These are phyloP conservation scores for Jaculus jaculus DNA, from an alignment of 2,113 vertebrate species.

Conservation along the genomic window DNA sequence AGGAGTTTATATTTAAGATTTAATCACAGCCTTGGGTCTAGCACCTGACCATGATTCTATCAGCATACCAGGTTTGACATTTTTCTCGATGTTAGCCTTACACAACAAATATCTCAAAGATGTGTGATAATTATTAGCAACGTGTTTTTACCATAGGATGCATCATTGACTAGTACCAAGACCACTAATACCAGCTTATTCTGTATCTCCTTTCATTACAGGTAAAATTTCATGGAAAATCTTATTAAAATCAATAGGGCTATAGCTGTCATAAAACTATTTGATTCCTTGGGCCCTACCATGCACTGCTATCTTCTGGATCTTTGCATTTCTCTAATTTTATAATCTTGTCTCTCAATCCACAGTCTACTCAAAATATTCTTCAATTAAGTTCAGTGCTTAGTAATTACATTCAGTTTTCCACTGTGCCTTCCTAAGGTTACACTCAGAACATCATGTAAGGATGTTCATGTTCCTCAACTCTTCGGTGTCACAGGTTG, in stretches of 20 bases:
- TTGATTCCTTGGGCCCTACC: background rate
- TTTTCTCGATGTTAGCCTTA: background rate
- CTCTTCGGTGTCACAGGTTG: slow-evolving; percentile 7
- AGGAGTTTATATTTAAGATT: background rate
- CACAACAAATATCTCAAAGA: background rate
- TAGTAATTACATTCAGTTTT: slow-evolving; percentile 5
- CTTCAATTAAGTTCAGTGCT: slow-evolving; percentile 21
- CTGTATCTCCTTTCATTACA: slow-evolving; percentile 15
- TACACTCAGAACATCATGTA: background rate
- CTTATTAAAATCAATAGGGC: background rate
- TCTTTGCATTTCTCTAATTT: slow-evolving; percentile 27
- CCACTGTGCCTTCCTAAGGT: background rate
- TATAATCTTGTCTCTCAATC: background rate
- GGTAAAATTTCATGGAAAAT: background rate
- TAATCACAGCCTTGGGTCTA: background rate
- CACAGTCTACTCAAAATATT: slow-evolving; percentile 7
- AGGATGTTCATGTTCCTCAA: background rate
- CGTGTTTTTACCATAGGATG: background rate
- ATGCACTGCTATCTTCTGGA: background rate
- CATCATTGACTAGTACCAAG: background rate
- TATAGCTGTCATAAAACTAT: background rate
- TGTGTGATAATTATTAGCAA: background rate
- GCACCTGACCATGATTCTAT: background rate
- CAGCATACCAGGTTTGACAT: background rate
- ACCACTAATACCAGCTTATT: background rate